A percentile compares a stretch with the other conserved stretches of the same genome.
Evolutionary conservation across 2,113 vertebrate species (phyloP).

Genomic region (Perognathus longimembris): DNA sequence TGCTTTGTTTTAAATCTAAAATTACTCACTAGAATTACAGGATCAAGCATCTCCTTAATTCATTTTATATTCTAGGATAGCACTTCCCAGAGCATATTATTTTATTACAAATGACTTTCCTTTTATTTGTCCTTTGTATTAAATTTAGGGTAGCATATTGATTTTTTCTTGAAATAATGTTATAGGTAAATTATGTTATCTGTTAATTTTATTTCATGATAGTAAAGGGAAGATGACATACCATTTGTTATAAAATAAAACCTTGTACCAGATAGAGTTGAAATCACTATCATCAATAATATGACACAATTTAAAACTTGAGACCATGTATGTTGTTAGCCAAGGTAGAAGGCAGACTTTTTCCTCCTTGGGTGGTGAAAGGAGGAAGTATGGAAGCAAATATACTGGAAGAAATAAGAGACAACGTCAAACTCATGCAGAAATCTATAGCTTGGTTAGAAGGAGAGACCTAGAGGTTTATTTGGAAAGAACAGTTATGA

Average conservation of each 20-base stretch:
- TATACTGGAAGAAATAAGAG: not conserved
- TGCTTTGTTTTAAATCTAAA: slow-evolving; percentile 15
- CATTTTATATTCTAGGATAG: slow-evolving; percentile 22
- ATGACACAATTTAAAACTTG: not conserved
- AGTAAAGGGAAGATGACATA: slow-evolving; percentile 48
- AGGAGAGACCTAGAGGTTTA: not conserved
- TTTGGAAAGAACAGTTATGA: not conserved
- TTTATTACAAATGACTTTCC: slow-evolving; percentile 54
- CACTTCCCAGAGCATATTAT: slow-evolving; percentile 5
- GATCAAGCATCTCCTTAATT: slow-evolving; percentile 1
- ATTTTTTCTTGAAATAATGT: slow-evolving; percentile 65
- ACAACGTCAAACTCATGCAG: not conserved
- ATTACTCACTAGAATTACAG: slow-evolving; percentile 32
- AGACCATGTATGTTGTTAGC: not conserved
- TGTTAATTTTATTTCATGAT: slow-evolving; percentile 72
- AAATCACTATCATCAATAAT: slow-evolving; percentile 41
- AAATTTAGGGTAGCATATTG: slow-evolving; percentile 16
- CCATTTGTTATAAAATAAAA: slow-evolving; percentile 55
- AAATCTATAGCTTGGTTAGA: not conserved
- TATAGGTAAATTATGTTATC: slow-evolving; percentile 66
- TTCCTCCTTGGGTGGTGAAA: not conserved
- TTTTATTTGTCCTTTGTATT: slow-evolving; percentile 63
- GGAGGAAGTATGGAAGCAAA: not conserved
- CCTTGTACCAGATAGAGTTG: slow-evolving; percentile 6
- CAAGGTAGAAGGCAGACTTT: not conserved